Evolutionary conservation across 2,113 vertebrate genomes (phyloP).

Genomic region (Rhinolophus ferrumequinum): DNA sequence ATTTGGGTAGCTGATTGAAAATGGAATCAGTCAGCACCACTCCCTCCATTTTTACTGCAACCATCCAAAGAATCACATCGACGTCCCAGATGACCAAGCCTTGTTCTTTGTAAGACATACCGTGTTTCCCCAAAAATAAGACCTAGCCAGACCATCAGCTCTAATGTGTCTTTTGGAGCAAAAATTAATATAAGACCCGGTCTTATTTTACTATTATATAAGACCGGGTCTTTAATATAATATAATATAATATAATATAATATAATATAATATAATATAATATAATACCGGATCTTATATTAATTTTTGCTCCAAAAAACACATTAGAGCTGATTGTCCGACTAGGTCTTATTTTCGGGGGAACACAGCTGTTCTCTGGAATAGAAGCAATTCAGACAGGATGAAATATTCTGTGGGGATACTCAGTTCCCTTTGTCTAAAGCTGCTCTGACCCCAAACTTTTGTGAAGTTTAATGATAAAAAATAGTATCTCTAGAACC

Average conservation of each 20-base stretch:
- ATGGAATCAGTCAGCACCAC: not conserved
- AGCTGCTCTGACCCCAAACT: not conserved
- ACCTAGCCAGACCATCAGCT: no score
- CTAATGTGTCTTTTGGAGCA: no score
- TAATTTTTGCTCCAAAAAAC: no score
- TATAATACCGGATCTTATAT: no score
- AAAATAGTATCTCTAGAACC: not conserved
- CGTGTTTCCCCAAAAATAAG: no score
- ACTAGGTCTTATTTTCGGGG: no score
- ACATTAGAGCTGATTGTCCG: no score
- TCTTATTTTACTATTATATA: no score
- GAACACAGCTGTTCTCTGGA: not conserved
- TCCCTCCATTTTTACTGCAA: not conserved
- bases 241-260: no score
- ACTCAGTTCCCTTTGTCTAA: not conserved
- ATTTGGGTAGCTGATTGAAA: not conserved
- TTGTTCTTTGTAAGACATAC: not conserved
- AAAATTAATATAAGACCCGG: no score
- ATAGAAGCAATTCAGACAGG: not conserved
- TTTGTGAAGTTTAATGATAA: not conserved
- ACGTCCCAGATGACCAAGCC: not conserved
- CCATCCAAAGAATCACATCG: not conserved
- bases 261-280: no score
- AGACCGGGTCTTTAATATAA: no score
- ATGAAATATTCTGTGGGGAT: not conserved